Conservation (phyloP, 2,113 vertebrate genomes). For the Nannospalax galili region DNA sequence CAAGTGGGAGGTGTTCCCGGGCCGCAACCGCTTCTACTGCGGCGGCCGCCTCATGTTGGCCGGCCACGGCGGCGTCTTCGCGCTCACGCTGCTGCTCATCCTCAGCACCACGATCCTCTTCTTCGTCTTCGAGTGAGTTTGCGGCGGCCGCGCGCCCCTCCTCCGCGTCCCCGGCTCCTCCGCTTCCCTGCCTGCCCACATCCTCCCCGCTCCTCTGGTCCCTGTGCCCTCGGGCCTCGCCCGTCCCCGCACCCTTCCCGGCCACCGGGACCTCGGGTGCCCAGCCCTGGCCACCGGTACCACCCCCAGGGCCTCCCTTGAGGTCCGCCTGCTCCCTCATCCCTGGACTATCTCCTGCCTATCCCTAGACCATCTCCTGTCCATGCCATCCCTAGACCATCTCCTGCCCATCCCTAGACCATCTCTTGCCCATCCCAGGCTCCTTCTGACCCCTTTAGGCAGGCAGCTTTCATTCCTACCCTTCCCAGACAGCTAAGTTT, state of each 20-base stretch:
- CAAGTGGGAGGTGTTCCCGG: constrained; percentile 96
- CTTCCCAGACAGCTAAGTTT: constrained; percentile 25
- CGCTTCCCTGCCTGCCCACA: no score
- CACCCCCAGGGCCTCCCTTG: not conserved
- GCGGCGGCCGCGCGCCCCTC: not conserved
- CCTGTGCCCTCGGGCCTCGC: not conserved
- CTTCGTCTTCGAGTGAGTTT: constrained; percentile 96
- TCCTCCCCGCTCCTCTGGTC: not conserved
- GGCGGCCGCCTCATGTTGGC: constrained; percentile 93
- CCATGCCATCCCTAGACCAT: not conserved
- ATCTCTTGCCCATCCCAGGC: not conserved
- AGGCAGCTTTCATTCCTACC: not conserved
- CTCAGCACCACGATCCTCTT: constrained; percentile 94
- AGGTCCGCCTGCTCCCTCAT: not conserved
- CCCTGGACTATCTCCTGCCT: not conserved
- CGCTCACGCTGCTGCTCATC: constrained; percentile 94
- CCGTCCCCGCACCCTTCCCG: not conserved
- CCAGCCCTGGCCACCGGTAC: not conserved
- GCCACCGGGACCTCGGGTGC: not conserved
- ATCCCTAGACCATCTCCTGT: not conserved
- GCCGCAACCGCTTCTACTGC: constrained; percentile 94
- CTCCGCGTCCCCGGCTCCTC: not conserved
- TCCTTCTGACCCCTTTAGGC: not conserved
- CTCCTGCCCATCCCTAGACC: not conserved
- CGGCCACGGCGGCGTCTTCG: constrained; percentile 93